These are phyloP conservation scores for Danaus chrysippus DNA, from an alignment of 2,888 invertebrate species.

Conservation along the genomic window DNA sequence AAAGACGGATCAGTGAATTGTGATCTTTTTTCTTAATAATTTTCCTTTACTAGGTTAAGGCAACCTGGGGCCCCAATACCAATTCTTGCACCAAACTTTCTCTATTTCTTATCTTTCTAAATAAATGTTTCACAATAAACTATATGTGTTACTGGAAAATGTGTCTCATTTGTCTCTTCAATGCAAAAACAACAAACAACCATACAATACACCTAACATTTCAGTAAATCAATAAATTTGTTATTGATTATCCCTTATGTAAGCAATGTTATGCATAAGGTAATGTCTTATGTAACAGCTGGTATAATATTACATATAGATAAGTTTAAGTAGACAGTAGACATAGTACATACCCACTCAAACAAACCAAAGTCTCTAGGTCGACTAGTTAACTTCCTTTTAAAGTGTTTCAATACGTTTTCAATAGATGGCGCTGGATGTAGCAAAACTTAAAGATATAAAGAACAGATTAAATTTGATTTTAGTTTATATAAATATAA, in stretches of 20 bases:
- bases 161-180: conserved; percentile 22
- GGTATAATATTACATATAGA: conserved; percentile 1
- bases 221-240: background rate
- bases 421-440: too few relatives aligned
- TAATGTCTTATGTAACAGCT: conserved; percentile 13
- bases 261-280: conserved; percentile 3
- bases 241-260: background rate
- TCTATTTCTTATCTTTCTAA: conserved; percentile 36
- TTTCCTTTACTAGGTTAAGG: conserved; percentile 52
- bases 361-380: too few relatives aligned
- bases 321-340: background rate
- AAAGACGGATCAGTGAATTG: conserved; percentile 17
- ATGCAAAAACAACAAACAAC: background rate
- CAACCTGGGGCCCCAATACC: conserved; percentile 62
- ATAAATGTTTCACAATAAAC: conserved; percentile 34
- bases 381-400: too few relatives aligned
- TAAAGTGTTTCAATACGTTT: too few relatives aligned
- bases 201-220: background rate
- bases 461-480: too few relatives aligned
- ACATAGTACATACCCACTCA: too few relatives aligned
- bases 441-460: too few relatives aligned
- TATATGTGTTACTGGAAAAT: conserved; percentile 27
- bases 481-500: too few relatives aligned
- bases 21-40: conserved; percentile 25
- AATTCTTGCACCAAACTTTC: conserved; percentile 62